Evolutionary conservation across 2,888 invertebrate species (phyloP), one percentile per base, ranked within the genome.

Genomic region (Apeira syringaria): DNA sequence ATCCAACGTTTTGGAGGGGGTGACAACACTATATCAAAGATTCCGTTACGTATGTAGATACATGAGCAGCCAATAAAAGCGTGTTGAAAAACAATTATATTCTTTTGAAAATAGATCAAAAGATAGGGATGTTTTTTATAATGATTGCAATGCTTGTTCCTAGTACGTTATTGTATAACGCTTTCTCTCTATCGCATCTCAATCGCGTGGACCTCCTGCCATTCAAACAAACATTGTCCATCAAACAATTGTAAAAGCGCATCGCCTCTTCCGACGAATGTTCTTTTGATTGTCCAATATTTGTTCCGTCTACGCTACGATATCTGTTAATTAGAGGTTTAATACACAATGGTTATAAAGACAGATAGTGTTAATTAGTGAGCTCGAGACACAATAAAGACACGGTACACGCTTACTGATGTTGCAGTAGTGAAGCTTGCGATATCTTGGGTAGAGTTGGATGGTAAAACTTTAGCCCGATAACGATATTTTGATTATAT

Each of bases 341-440:
- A 35, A 62, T 67, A 75, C 74, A 73, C 73, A 74, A 77, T 64
- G 64, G 74, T 56, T 68, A 68, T 77, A 74, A 74, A 73, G 66
- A 64, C 57, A 68, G 78, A 83, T 80, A 79, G 79, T 78, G 75
- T 80, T 81, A 83, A 82, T 85, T 83, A 81, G 73, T 61, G 67
- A 50, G 37, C 45, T 40, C 47, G 45, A 30, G 27, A 40, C 45
- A 22, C 45, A 38, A 46, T 39, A 39, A 36, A 34, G 45, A 35
- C 26, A 24, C 37, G 35, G 6, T 11, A 3, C n/a, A n/a, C 27
- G 22, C 26, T 5, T 53, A 24, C 30, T 5, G 20, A 28, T 31
- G 33, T 20, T 34, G 34, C 41, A 35, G 45, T 46, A 22, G 8
- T 6, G 2, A 8, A 37, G 26, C 6, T 42, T 5, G 22, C 3